Evolutionary conservation across 2,113 vertebrate genomes (phyloP), one percentile per base, ranked within the genome.

Genomic region (Paramisgurnus dabryanus): DNA sequence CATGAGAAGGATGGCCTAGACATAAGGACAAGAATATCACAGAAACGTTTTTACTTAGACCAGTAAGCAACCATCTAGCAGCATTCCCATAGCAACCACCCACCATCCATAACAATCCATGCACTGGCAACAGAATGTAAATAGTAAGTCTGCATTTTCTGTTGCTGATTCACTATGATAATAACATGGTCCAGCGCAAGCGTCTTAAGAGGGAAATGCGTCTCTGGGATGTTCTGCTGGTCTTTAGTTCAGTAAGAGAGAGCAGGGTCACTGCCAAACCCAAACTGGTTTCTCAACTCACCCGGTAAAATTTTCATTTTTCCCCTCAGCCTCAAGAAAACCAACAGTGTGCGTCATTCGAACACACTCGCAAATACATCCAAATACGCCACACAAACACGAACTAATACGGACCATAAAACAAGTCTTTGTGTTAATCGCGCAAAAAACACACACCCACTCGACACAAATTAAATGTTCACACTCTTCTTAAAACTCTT

Each of bases 281-380:
- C 72, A 53, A 47, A 55, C 55, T 60, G 69, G 74, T 57, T 41
- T 75, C 57, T 67, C 55, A 79, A 11, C 39, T 60, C 55, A 22
- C 63, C 72, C 57, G 27, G 74, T 67, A 43, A 22, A 64, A 70
- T 49, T 63, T 70, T 60, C 5, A 71, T 41, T 18, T 71, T 40
- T 64, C 65, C 18, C 61, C 68, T 69, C 58, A 66, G 41, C 47
- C 34, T 34, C 78, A 49, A 53, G 58, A 81, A 81, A 72, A 69
- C 22, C 65, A 55, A 41, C 67, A 79, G 80, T 41, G 49, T 72
- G 77, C 72, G 53, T 82, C 84, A 82, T 49, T 70, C 7, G 60
- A 72, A 41, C 53, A 40, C 41, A 82, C 81, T 76, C 75, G 22
- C 57, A 78, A 53, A 77, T 53, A 50, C 49, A 78, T 75, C 53